Conservation (phyloP, 2,113 vertebrate species). For the Cebus imitator region DNA sequence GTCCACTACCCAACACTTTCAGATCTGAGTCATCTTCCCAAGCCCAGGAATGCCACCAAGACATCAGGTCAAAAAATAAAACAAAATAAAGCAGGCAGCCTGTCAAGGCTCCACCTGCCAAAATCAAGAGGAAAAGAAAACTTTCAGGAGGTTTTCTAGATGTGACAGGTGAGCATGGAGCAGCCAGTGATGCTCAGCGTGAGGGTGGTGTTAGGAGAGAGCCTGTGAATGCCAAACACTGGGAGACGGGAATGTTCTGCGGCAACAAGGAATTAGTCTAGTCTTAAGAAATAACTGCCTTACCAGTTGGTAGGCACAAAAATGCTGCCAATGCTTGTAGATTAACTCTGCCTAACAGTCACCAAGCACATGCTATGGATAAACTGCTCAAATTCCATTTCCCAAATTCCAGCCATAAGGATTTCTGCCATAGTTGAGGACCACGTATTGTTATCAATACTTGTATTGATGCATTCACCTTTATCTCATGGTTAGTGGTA, state of each 20-base stretch:
- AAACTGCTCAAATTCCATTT: neutral
- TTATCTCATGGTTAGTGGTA: neutral
- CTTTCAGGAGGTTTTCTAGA: neutral
- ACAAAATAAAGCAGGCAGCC: neutral
- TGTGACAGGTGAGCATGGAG: rapidly evolving
- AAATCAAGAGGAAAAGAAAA: neutral
- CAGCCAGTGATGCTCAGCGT: no score
- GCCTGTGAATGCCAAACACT: neutral
- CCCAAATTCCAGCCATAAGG: neutral
- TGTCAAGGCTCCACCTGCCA: neutral
- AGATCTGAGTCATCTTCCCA: neutral
- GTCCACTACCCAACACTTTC: rapidly evolving
- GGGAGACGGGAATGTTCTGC: neutral
- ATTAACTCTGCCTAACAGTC: neutral
- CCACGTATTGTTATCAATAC: neutral
- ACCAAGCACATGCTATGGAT: neutral
- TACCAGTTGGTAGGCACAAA: no score
- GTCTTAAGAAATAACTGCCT: neutral
- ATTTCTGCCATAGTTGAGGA: neutral
- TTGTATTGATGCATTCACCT: neutral
- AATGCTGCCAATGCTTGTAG: neutral
- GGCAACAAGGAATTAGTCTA: neutral
- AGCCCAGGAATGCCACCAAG: neutral
- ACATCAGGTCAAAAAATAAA: neutral
- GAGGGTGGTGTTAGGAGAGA: neutral